Percentiles rank a stretch among this genome's conserved stretches.
phyloP scores from a whole-genome alignment of 2,113 vertebrate species.

The Pelecanus crispus region DNA sequence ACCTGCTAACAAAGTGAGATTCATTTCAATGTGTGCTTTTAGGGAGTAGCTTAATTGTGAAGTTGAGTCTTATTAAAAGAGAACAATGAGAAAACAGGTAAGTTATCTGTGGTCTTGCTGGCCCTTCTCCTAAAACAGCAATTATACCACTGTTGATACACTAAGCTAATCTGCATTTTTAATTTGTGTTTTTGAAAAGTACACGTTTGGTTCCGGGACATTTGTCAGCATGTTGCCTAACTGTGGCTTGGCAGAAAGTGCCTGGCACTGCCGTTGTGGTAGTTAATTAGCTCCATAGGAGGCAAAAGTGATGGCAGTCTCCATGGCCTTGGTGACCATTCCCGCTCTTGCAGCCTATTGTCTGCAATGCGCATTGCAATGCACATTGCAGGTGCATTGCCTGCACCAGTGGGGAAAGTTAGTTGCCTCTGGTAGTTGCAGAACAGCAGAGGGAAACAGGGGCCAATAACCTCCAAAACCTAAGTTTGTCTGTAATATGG shows the following conservation, averaged over 20 bases:
- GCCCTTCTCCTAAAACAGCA: neutral
- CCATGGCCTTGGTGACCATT: rapidly evolving
- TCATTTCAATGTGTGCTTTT: neutral
- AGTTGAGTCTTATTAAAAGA: neutral
- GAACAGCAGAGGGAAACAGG: neutral
- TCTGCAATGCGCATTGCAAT: too few species aligned
- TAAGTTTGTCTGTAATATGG: neutral
- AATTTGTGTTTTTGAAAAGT: neutral
- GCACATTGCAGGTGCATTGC: too few species aligned
- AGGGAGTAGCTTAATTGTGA: neutral
- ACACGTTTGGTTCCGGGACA: neutral
- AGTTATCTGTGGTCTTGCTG: neutral
- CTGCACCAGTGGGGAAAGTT: rapidly evolving
- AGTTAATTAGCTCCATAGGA: neutral
- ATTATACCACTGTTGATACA: neutral
- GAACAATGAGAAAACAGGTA: neutral
- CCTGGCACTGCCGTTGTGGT: neutral
- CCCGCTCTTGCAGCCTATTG: rapidly evolving
- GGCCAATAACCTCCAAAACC: neutral
- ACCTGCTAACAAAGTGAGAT: neutral
- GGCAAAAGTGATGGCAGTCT: neutral
- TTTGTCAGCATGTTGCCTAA: neutral
- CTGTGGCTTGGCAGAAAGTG: neutral
- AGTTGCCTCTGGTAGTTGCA: neutral
- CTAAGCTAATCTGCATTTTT: neutral